Evolutionary conservation across 2,113 vertebrate species (phyloP).

Genomic region (Puntigrus tetrazona): DNA sequence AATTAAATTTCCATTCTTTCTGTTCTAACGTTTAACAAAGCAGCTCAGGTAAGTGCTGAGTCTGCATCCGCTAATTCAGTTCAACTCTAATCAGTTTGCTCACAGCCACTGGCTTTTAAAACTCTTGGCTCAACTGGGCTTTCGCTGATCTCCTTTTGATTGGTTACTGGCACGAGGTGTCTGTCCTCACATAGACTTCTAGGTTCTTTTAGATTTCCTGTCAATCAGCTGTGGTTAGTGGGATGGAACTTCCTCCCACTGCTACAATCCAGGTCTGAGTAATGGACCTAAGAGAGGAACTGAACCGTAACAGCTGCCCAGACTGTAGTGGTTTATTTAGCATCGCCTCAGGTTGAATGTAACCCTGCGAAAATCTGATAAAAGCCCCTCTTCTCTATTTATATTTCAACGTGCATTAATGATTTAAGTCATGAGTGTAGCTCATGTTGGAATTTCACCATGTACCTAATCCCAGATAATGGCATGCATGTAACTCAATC

Average conservation of each 20-base stretch:
- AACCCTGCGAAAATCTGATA: conserved; percentile 36
- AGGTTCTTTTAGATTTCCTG: neutral
- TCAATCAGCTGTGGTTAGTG: neutral
- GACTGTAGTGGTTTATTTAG: conserved; percentile 32
- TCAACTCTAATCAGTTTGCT: neutral
- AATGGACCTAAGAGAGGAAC: conserved; percentile 19
- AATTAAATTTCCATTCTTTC: neutral
- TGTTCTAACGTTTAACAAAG: neutral
- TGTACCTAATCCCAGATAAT: conserved; percentile 12
- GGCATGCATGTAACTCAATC: conserved; percentile 36
- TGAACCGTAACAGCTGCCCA: conserved; percentile 12
- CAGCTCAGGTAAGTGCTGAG: neutral
- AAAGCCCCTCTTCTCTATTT: conserved; percentile 9
- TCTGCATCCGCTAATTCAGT: neutral
- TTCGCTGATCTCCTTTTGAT: conserved; percentile 7
- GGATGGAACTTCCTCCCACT: neutral
- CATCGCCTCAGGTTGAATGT: conserved; percentile 31
- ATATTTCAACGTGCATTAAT: conserved; percentile 44
- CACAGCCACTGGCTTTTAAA: neutral
- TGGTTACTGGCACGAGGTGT: neutral
- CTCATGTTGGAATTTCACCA: conserved; percentile 22
- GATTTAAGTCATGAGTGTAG: conserved; percentile 18
- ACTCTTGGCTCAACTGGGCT: neutral
- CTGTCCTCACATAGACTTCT: conserved; percentile 10
- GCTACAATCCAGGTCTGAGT: neutral